Conservation (phyloP, 2,113 vertebrate species). For the Hippocampus comes region DNA sequence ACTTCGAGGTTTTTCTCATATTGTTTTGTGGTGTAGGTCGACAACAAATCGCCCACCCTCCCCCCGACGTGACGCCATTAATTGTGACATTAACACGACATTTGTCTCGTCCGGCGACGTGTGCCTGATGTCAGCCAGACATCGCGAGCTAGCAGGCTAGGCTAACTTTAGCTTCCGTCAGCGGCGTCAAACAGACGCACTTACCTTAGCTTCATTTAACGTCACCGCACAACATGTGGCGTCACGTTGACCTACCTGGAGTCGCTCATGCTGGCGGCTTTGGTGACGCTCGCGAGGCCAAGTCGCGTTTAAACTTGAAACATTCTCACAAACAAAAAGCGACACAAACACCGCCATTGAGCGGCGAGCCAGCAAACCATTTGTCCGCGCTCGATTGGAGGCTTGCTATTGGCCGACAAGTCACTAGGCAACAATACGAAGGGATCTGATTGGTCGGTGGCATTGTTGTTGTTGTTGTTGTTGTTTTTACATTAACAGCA, state of each 20-base stretch:
- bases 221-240: not conserved
- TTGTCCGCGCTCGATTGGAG: conserved; percentile 31
- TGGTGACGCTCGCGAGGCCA: not conserved
- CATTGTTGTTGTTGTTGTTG: not conserved
- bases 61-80: not conserved
- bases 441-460: conserved; percentile 36
- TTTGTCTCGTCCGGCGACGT: not conserved
- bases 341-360: too few relatives aligned
- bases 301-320: not conserved
- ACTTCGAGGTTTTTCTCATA: not conserved
- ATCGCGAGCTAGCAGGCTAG: not conserved
- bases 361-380: conserved; percentile 24
- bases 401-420: conserved; percentile 43
- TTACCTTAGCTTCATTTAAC: not conserved
- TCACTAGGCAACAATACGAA: conserved; percentile 28
- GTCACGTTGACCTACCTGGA: not conserved
- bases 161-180: not conserved
- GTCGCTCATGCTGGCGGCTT: not conserved
- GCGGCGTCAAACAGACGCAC: not conserved
- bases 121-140: not conserved
- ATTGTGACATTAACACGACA: not conserved
- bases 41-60: not conserved
- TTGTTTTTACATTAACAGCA: not conserved
- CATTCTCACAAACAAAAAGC: not conserved
- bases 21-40: not conserved